A percentile compares a stretch with the other conserved stretches of the same genome.
Conservation (phyloP, 1,140 invertebrate genomes). For the Caerostris extrusa region DNA sequence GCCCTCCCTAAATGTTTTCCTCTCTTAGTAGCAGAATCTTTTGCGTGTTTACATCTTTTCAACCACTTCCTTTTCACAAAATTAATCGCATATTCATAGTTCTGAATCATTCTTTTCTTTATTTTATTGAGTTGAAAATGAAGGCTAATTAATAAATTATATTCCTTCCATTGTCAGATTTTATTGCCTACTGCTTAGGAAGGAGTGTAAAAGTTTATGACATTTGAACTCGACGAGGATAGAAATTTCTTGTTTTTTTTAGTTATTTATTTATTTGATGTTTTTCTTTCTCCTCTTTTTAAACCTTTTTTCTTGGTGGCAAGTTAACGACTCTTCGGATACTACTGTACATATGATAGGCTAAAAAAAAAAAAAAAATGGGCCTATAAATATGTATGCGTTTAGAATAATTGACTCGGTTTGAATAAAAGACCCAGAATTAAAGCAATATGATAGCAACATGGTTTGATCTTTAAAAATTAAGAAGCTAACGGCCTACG, state of each 20-base stretch:
- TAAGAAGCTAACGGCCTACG: not conserved
- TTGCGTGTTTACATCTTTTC: constrained; percentile 11
- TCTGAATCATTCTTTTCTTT: constrained; percentile 25
- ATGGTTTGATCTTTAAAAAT: not conserved
- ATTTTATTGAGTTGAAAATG: constrained; percentile 66
- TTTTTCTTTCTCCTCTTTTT: not conserved
- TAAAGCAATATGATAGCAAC: constrained; percentile 29
- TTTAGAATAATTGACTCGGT: constrained; percentile 19
- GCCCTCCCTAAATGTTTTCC: not conserved
- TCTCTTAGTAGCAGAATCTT: not conserved
- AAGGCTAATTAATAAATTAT: constrained; percentile 73
- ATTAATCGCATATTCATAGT: constrained; percentile 73
- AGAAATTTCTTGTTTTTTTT: not conserved
- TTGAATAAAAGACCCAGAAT: constrained; percentile 42
- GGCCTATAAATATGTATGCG: constrained; percentile 54
- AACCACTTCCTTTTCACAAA: constrained; percentile 70
- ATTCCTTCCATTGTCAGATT: constrained; percentile 67
- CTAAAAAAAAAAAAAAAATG: constrained; percentile 4
- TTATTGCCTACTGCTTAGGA: constrained; percentile 64
- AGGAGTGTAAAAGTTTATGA: constrained; percentile 58
- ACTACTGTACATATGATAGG: not conserved
- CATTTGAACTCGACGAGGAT: constrained; percentile 27
- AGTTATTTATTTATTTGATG: not conserved
- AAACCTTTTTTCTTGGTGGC: not conserved
- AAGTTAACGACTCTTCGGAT: not conserved